phyloP scores from a whole-genome alignment of 2,113 vertebrate genomes.

The Tylochromis polylepis region DNA sequence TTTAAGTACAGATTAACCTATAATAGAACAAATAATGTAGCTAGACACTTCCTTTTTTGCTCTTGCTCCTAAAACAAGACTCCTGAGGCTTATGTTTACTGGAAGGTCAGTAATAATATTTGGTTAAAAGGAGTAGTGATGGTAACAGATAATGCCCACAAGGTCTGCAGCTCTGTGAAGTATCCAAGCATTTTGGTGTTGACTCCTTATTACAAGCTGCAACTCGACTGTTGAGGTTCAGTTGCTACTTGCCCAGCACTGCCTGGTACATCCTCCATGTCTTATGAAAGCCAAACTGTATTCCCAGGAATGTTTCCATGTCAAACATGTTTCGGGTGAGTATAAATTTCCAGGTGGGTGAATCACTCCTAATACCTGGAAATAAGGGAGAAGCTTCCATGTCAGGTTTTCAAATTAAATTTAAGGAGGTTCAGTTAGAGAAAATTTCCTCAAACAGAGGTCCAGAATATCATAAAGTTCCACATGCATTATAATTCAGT shows the following conservation, averaged over 20 bases:
- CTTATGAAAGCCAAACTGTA: not conserved
- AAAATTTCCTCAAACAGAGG: not conserved
- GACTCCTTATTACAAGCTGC: not conserved
- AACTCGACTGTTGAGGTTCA: not conserved
- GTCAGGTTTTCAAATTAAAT: not conserved
- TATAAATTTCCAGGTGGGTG: not conserved
- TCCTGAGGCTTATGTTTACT: not conserved
- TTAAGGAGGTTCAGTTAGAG: not conserved
- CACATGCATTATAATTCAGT: not conserved
- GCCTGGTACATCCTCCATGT: not conserved
- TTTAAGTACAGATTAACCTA: not conserved
- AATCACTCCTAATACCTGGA: not conserved
- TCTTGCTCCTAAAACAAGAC: not conserved
- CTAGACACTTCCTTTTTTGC: fast-evolving
- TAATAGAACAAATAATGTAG: fast-evolving
- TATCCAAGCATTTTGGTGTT: not conserved
- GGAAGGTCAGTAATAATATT: not conserved
- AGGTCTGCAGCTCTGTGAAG: not conserved
- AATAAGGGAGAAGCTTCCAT: not conserved
- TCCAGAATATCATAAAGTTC: not conserved
- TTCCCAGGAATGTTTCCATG: not conserved
- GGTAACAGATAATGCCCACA: not conserved
- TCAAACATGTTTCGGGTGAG: not conserved
- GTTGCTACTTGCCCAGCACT: not conserved
- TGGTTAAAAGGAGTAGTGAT: not conserved